Conservation (phyloP, 2,797 vertebrate species). For the Toxotes lorentzi region DNA sequence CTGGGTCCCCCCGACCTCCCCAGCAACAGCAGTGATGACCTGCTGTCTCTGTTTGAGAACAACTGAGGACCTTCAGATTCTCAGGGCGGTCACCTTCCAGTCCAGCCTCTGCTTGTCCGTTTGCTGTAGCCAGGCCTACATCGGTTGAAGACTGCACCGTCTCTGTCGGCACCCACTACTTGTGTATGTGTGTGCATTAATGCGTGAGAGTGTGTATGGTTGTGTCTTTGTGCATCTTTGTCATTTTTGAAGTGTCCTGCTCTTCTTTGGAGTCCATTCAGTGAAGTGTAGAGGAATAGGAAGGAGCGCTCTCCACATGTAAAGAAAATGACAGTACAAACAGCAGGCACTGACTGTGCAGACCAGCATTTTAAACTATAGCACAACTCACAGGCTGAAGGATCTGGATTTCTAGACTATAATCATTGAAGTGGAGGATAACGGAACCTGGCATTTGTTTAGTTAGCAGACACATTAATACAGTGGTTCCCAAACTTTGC, state of each 20-base stretch:
- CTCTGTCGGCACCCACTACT: slow-evolving; percentile 24
- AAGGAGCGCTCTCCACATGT: slow-evolving; percentile 29
- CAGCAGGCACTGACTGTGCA: slow-evolving; percentile 44
- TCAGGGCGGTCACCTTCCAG: slow-evolving; percentile 39
- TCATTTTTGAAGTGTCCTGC: slow-evolving; percentile 52
- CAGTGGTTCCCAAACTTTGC: slow-evolving; percentile 18
- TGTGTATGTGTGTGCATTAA: slow-evolving; percentile 11
- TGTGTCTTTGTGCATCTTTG: slow-evolving; percentile 40
- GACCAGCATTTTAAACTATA: slow-evolving; percentile 70
- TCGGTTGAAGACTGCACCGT: slow-evolving; percentile 4
- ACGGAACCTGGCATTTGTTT: neutral
- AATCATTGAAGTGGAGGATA: neutral
- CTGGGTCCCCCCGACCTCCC: slow-evolving; percentile 95
- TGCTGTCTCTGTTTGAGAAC: slow-evolving; percentile 96
- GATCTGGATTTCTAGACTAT: slow-evolving; percentile 33
- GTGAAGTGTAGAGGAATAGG: slow-evolving; percentile 29
- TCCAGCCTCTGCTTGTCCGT: slow-evolving; percentile 34
- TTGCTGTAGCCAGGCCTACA: slow-evolving; percentile 43
- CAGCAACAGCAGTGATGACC: slow-evolving; percentile 93
- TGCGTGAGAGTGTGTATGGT: neutral
- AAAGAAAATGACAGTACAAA: slow-evolving; percentile 12
- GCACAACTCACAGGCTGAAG: slow-evolving; percentile 65
- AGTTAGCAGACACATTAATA: neutral
- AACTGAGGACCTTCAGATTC: slow-evolving; percentile 84
- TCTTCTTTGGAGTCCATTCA: slow-evolving; percentile 37